Percentiles rank a stretch among this genome's conserved stretches.
Conservation (phyloP, 2,113 vertebrate species). For the Butorides virescens region DNA sequence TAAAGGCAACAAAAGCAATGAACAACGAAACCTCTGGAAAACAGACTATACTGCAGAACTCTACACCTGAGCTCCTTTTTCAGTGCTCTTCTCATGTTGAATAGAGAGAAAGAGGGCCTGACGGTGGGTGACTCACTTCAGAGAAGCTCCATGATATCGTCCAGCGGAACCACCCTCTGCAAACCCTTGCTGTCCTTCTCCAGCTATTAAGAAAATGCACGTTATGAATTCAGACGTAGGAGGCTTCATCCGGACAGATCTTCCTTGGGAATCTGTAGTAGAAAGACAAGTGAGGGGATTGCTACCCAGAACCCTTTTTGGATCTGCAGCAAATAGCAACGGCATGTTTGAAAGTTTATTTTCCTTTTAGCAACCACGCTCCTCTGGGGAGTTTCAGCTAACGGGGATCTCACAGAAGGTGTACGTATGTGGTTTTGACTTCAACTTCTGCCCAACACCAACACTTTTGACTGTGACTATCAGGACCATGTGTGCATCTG, state of each 20-base stretch:
- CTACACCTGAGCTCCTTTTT: neutral
- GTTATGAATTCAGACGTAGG: neutral
- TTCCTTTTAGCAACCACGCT: neutral
- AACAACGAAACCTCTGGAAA: neutral
- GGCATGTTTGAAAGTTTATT: neutral
- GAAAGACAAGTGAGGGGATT: neutral
- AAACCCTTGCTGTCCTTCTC: neutral
- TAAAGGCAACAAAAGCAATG: neutral
- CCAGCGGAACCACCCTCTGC: neutral
- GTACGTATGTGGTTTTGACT: neutral
- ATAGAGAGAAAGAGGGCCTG: neutral
- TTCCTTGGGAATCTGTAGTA: neutral
- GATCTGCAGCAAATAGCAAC: neutral
- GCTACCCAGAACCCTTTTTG: neutral
- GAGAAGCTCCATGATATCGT: accelerated
- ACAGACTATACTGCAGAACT: neutral
- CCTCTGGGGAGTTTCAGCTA: neutral
- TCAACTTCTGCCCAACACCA: neutral
- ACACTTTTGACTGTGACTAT: neutral
- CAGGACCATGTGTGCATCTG: neutral
- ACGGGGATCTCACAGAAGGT: neutral
- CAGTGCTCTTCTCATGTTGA: neutral
- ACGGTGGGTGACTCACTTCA: neutral
- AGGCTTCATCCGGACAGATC: neutral
- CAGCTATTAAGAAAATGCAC: neutral